Base-by-base conservation (phyloP, 2,113 vertebrate species). In the Onychostruthus taczanowskii region DNA sequence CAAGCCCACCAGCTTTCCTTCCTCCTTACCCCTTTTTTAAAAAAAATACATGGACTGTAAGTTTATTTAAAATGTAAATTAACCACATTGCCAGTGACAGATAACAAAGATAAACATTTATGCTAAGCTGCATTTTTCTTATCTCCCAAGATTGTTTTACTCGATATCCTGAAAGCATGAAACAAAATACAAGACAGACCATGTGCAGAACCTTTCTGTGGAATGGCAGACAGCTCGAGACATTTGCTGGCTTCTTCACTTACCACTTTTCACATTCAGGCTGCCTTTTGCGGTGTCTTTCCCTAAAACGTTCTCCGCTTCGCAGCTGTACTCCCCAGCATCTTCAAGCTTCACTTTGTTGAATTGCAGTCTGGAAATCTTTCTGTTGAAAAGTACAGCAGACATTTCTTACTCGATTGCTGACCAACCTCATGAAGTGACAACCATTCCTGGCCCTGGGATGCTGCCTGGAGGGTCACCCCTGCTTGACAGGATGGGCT, bases 261-360 rank as follows among this genome's bases (percentile, higher is more conserved):
- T 98, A 99, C 99, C 98, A 97, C 98, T 99, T 98, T 98, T 99
- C 98, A 99, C 99, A 75, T 98, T 98, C 80, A 99, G 98, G 87
- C 97, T 99, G 97, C 99, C 98, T 85, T 98, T 98, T 97, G 98
- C 98, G 56, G 98, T 98, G 97, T 99, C 98, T 96, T 98, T 99
- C 94, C 99, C 99, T 97, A 98, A 97, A 89, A 94, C 64, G 97
- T 99, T 99, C 98, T 99, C 98, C 31, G 98, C 99, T 98, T 99
- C 99, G 78, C 99, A 99, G 94, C 98, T 99, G 92, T 99, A 99
- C 98, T 99, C 99, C 96, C 99, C 99, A 97, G 99, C 99, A 79
- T 99, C 99, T 97, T 99, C 98, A 92, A 98, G 96, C 97, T 98
- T 99, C 97, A 99, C 99, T 97, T 97, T 98, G 98, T 95, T 99